Conservation (phyloP, 2,797 vertebrate genomes). For the Scomberomorus guttatus region DNA sequence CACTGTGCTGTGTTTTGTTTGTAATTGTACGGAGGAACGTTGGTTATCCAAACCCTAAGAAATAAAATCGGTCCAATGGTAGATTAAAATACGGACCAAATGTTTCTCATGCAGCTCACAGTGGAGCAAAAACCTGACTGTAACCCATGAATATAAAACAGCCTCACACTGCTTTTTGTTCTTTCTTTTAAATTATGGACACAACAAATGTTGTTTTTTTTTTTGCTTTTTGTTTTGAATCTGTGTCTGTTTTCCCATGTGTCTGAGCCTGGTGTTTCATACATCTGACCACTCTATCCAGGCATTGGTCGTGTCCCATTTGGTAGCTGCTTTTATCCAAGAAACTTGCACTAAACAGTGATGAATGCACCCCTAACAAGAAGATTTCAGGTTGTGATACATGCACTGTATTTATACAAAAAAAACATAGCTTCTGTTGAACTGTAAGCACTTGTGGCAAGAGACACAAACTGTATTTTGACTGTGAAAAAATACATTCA, state of each 20-base stretch:
- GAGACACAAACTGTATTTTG: not conserved
- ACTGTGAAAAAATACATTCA: constrained; percentile 53
- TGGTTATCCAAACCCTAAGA: not conserved
- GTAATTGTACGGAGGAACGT: not conserved
- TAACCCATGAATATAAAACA: not conserved
- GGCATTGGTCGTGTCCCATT: constrained; percentile 9
- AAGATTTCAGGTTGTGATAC: constrained; percentile 4
- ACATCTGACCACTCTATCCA: not conserved
- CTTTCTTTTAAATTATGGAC: not conserved
- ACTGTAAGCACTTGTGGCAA: constrained; percentile 32
- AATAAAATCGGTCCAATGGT: not conserved
- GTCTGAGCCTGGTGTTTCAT: not conserved
- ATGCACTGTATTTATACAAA: constrained; percentile 11
- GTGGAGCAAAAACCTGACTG: not conserved
- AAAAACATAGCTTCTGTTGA: constrained; percentile 14
- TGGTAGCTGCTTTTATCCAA: constrained; percentile 21
- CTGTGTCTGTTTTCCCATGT: not conserved
- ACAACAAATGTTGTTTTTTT: not conserved
- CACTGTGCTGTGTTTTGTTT: not conserved
- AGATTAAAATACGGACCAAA: not conserved
- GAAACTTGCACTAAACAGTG: constrained; percentile 6
- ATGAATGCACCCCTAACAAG: not conserved
- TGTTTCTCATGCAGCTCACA: not conserved
- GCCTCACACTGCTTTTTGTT: not conserved
- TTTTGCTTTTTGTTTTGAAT: too few relatives aligned